A percentile compares a stretch with the other conserved stretches of the same genome.
Evolutionary conservation across 2,113 vertebrate species (phyloP).

Genomic region (Vombatus ursinus): DNA sequence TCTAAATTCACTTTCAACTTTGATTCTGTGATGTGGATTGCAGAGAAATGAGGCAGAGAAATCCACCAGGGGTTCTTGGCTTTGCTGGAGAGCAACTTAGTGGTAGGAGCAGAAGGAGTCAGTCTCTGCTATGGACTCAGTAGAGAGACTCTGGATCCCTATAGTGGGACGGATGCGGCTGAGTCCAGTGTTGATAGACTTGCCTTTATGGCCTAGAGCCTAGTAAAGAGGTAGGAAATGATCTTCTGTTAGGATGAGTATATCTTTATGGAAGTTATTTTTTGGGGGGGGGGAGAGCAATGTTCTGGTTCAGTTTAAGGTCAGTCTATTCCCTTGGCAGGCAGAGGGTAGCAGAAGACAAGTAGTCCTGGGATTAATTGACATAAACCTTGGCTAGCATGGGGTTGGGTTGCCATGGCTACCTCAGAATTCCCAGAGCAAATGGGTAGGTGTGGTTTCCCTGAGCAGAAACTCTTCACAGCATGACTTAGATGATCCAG

Average conservation of each 20-base stretch:
- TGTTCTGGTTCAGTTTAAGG: neutral
- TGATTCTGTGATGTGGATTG: too few relatives aligned
- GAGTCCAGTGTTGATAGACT: too few relatives aligned
- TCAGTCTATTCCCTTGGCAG: neutral
- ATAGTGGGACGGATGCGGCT: too few relatives aligned
- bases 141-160: too few relatives aligned
- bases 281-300: neutral
- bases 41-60: too few relatives aligned
- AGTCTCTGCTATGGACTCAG: too few relatives aligned
- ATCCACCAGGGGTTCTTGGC: too few relatives aligned
- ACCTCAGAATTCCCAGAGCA: neutral
- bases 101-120: too few relatives aligned
- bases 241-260: neutral
- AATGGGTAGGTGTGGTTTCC: neutral
- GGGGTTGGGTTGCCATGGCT: neutral
- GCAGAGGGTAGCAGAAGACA: neutral
- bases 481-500: neutral
- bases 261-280: too few relatives aligned
- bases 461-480: neutral
- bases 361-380: neutral
- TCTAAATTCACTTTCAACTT: too few relatives aligned
- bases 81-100: too few relatives aligned
- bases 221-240: neutral
- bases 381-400: neutral
- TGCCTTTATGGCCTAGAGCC: neutral